Evolutionary conservation across 2,113 vertebrate species (phyloP).

Genomic region (Xiphophorus maculatus): DNA sequence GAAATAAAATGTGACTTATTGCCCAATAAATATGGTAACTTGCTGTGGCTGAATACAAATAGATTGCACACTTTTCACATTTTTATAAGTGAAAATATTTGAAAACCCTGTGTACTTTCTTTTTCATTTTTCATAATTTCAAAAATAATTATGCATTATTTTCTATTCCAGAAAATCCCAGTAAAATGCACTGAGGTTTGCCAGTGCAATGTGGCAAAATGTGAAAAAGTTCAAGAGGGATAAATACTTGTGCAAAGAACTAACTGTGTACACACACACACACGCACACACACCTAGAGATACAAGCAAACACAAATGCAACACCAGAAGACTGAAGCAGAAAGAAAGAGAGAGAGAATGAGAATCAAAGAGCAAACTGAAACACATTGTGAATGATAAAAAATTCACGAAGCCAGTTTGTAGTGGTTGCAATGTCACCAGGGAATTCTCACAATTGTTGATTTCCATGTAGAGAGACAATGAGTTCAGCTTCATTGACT

Average conservation of each 20-base stretch:
- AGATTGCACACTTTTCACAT: not conserved
- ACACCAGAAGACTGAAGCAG: constrained; percentile 1
- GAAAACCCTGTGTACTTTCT: too few species aligned
- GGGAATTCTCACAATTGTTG: constrained; percentile 75
- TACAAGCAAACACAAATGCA: not conserved
- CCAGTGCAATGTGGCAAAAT: too few species aligned
- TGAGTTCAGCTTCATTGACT: constrained; percentile 78
- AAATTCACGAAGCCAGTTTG: constrained; percentile 67
- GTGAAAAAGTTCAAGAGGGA: too few species aligned
- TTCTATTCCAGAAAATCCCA: too few species aligned
- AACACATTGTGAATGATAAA: constrained; percentile 55
- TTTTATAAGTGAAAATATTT: not conserved
- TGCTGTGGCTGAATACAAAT: not conserved
- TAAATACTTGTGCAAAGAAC: too few species aligned
- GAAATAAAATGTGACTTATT: too few species aligned
- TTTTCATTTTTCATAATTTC: too few species aligned
- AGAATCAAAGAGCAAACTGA: constrained; percentile 52
- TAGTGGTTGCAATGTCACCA: constrained; percentile 51
- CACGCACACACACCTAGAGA: not conserved
- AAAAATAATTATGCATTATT: too few species aligned
- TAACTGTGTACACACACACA: too few species aligned
- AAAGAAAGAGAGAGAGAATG: constrained; percentile 6
- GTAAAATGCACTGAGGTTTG: too few species aligned
- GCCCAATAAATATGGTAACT: not conserved
- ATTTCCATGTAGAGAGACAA: constrained; percentile 75